Evolutionary conservation across 1,140 invertebrate genomes (phyloP).

Genomic region (Holcopasites calliopsidis): DNA sequence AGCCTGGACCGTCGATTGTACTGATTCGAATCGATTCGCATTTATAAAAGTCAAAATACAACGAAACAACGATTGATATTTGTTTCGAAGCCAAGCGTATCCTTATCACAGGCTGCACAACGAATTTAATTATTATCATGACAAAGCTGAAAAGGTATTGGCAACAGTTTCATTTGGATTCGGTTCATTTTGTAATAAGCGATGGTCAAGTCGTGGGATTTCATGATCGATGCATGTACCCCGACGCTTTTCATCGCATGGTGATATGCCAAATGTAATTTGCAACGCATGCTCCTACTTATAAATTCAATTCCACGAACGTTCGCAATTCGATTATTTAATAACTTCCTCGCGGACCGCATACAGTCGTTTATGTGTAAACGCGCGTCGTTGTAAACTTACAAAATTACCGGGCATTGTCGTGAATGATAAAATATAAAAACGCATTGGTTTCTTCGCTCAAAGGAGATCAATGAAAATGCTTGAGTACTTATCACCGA

Average conservation of each 20-base stretch:
- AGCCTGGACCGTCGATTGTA: no score
- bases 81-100: not conserved
- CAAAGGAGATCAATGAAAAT: not conserved
- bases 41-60: not conserved
- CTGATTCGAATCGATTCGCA: no score
- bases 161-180: not conserved
- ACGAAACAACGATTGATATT: not conserved
- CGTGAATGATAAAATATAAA: no score
- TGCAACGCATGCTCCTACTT: not conserved
- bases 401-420: no score
- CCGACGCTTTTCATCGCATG: not conserved
- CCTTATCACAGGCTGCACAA: not conserved
- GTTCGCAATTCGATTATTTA: not conserved
- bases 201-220: conserved; percentile 25
- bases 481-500: not conserved
- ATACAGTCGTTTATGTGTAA: not conserved
- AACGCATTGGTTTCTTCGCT: no score
- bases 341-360: not conserved
- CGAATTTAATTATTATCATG: conserved; percentile 1
- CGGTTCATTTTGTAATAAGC: not conserved
- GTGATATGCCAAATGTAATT: not conserved
- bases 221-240: not conserved
- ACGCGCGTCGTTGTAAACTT: not conserved
- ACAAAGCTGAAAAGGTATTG: not conserved
- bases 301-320: not conserved